Evolutionary conservation across 2,888 invertebrate genomes (phyloP).

Genomic region (Mimas tiliae): DNA sequence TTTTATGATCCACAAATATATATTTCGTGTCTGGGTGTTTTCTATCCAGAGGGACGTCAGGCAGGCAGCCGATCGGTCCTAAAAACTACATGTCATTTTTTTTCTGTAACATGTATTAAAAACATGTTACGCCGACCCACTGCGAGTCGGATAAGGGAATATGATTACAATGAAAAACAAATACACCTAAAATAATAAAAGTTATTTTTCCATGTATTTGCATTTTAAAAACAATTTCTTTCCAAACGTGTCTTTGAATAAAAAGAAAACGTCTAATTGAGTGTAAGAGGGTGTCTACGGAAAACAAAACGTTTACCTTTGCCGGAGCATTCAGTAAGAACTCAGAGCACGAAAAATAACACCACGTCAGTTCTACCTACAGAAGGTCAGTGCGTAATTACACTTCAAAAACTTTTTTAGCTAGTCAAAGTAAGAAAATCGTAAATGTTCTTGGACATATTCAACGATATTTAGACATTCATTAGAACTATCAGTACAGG

Average conservation of each 20-base stretch:
- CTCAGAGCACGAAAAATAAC: conserved; percentile 60
- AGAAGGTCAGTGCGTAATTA: neutral
- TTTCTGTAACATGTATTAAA: too few species aligned
- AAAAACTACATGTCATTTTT: too few species aligned
- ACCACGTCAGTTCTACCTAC: conserved; percentile 37
- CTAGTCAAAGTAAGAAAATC: too few species aligned
- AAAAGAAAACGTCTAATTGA: conserved; percentile 66
- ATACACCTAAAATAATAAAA: neutral
- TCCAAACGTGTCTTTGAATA: conserved; percentile 54
- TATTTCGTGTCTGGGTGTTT: too few species aligned
- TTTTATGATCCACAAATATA: too few species aligned
- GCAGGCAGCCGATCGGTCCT: too few species aligned
- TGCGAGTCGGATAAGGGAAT: too few species aligned
- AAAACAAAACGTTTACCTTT: conserved; percentile 66
- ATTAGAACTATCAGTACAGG: too few species aligned
- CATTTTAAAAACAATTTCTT: neutral
- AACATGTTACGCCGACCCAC: too few species aligned
- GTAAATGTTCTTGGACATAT: too few species aligned
- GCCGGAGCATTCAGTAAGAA: conserved; percentile 56
- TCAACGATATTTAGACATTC: too few species aligned
- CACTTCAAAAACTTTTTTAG: neutral
- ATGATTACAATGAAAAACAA: neutral
- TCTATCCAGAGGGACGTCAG: too few species aligned
- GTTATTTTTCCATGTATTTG: neutral
- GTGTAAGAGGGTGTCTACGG: conserved; percentile 50